Evolutionary conservation across 2,888 invertebrate species (phyloP).

Genomic region (Hedychridium roseum): DNA sequence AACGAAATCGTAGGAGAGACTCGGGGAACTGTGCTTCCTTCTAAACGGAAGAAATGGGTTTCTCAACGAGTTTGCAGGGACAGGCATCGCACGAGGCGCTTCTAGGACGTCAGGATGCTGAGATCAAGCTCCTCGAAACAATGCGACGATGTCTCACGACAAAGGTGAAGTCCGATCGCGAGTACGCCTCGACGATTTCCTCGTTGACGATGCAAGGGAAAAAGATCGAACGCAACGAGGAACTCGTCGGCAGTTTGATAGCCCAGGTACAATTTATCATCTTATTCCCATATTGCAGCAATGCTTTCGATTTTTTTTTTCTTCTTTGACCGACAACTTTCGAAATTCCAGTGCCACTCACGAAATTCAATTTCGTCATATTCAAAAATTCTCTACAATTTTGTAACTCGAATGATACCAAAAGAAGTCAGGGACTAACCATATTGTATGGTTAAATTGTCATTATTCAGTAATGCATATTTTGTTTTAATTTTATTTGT

Average conservation of each 20-base stretch:
- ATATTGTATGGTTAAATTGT: neutral
- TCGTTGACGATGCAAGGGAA: conserved; percentile 84
- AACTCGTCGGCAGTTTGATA: conserved; percentile 71
- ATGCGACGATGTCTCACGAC: conserved; percentile 87
- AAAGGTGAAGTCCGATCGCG: conserved; percentile 90
- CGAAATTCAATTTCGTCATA: neutral
- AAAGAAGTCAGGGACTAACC: neutral
- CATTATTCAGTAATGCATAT: neutral
- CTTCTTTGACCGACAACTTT: neutral
- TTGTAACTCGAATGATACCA: too few relatives aligned
- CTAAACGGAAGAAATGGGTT: conserved; percentile 80
- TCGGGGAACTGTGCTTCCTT: too few relatives aligned
- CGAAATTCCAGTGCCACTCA: neutral
- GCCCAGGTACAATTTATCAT: too few relatives aligned
- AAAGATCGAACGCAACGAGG: conserved; percentile 82
- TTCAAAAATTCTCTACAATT: too few relatives aligned
- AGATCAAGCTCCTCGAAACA: conserved; percentile 88
- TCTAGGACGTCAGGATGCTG: conserved; percentile 89
- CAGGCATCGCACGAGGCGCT: conserved; percentile 91
- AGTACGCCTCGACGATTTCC: conserved; percentile 85
- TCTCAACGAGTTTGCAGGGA: conserved; percentile 86
- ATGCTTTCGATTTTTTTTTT: neutral
- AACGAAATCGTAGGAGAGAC: too few relatives aligned
- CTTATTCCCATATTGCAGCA: neutral
- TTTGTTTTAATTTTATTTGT: conserved; percentile 16